Conservation (phyloP, 2,113 vertebrate genomes). For the Aegypius monachus region DNA sequence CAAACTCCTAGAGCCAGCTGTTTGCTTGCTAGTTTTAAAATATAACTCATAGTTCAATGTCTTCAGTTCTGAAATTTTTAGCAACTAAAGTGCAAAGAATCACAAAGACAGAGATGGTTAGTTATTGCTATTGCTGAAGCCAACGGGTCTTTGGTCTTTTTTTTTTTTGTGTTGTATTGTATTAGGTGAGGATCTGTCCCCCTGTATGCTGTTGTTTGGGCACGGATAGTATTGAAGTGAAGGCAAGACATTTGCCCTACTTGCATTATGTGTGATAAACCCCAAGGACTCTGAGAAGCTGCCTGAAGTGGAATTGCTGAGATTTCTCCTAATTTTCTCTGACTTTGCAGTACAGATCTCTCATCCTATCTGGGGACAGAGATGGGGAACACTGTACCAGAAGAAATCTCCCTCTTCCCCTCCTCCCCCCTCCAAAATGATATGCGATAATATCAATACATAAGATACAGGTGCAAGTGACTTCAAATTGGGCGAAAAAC, state of each 20-base stretch:
- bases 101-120: not conserved
- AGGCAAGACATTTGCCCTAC: not conserved
- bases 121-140: not conserved
- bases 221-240: not conserved
- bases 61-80: conserved; percentile 1
- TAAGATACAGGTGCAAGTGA: not conserved
- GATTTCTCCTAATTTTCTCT: not conserved
- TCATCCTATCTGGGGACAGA: not conserved
- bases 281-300: not conserved
- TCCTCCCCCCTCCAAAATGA: not conserved
- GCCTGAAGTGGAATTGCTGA: not conserved
- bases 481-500: not conserved
- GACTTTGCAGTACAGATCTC: not conserved
- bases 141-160: not conserved
- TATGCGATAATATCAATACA: not conserved
- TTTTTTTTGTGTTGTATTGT: not conserved
- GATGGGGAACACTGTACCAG: not conserved
- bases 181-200: not conserved
- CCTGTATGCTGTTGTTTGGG: not conserved
- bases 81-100: not conserved
- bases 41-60: not conserved
- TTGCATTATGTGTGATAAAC: not conserved
- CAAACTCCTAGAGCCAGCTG: not conserved
- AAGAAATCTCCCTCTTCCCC: not conserved
- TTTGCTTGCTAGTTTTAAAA: not conserved